phyloP scores from a whole-genome alignment of 2,113 vertebrate genomes.

The Xiphias gladius region DNA sequence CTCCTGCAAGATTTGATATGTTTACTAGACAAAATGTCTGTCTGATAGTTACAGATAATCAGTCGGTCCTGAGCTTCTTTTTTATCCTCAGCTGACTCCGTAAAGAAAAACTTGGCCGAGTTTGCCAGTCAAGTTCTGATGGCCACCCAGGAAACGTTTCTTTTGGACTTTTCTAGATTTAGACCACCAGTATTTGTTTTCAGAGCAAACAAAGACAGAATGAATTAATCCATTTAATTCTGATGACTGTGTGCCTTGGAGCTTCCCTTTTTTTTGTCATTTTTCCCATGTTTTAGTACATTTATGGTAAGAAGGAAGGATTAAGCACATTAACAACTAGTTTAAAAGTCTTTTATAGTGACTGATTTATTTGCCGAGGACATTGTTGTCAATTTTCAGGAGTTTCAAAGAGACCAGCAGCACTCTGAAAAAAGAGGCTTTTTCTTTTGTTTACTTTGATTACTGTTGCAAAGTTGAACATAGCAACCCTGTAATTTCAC shows the following conservation, averaged over 20 bases:
- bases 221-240: constrained; percentile 10
- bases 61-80: not conserved
- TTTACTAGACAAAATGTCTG: constrained; percentile 13
- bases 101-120: constrained; percentile 19
- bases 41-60: constrained; percentile 3
- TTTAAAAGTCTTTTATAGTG: not conserved
- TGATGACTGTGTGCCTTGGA: not conserved
- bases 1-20: not conserved
- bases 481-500: not conserved
- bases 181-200: constrained; percentile 35
- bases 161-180: constrained; percentile 18
- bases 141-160: constrained; percentile 22
- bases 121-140: not conserved
- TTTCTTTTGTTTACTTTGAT: not conserved
- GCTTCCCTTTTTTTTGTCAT: not conserved
- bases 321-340: not conserved
- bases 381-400: not conserved
- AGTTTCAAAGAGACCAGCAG: not conserved
- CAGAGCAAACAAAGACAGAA: constrained; percentile 28
- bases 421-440: not conserved
- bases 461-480: not conserved
- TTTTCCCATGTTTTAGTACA: not conserved
- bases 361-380: not conserved
- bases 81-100: constrained; percentile 46
- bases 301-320: not conserved